A percentile compares a stretch with the other conserved stretches of the same genome.
phyloP scores from a whole-genome alignment of 1,140 invertebrate genomes.

The Condylostylus longicornis region DNA sequence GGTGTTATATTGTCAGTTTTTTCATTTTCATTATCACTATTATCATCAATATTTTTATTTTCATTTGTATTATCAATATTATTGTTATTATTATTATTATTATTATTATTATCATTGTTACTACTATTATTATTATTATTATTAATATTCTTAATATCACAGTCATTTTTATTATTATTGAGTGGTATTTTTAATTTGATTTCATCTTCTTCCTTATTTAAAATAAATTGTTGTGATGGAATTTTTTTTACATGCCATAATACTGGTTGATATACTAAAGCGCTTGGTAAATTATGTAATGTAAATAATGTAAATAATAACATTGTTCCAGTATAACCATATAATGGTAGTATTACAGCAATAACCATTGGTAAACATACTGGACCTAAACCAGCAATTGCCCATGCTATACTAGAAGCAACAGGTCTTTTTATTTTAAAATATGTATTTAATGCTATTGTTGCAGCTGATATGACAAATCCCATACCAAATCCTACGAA shows the following conservation, averaged over 20 bases:
- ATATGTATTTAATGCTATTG: slow-evolving; percentile 43
- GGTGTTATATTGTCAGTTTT: too few species aligned
- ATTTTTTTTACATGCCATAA: slow-evolving; percentile 37
- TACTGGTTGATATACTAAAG: slow-evolving; percentile 44
- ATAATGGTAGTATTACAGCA: slow-evolving; percentile 34
- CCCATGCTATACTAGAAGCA: slow-evolving; percentile 43
- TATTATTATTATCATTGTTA: slow-evolving; percentile 29
- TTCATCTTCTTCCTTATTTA: slow-evolving; percentile 11
- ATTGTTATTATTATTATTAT: too few species aligned
- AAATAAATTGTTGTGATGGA: too few species aligned
- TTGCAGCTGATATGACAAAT: slow-evolving; percentile 41
- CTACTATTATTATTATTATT: slow-evolving; percentile 18
- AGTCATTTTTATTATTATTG: not conserved
- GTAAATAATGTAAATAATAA: slow-evolving; percentile 40
- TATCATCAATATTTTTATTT: too few species aligned
- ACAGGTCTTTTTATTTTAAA: slow-evolving; percentile 39
- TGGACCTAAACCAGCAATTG: slow-evolving; percentile 41
- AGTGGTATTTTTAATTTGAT: slow-evolving; percentile 11
- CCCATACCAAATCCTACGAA: slow-evolving; percentile 44
- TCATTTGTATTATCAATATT: too few species aligned
- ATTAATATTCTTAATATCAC: slow-evolving; percentile 11
- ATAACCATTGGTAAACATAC: slow-evolving; percentile 41
- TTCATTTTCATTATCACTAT: too few species aligned
- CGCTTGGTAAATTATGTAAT: slow-evolving; percentile 39
- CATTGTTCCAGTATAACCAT: slow-evolving; percentile 39